Evolutionary conservation across 2,113 vertebrate genomes (phyloP).

Genomic region (Pampusana beccarii): DNA sequence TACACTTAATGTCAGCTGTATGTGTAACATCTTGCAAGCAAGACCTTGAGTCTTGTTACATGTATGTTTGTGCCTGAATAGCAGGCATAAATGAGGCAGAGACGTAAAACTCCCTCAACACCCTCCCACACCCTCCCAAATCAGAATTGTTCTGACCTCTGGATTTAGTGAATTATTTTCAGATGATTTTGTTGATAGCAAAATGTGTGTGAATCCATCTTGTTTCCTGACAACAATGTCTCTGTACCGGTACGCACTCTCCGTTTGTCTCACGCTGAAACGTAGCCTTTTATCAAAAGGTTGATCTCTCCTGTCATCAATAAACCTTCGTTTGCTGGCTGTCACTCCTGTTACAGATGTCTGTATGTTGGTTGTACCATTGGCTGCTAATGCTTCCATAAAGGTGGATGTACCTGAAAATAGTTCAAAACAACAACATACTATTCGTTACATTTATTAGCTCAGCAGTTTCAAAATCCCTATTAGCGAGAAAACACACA

Average conservation of each 20-base stretch:
- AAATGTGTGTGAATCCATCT: conserved; percentile 96
- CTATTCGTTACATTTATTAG: not conserved
- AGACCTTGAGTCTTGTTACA: not conserved
- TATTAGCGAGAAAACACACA: not conserved
- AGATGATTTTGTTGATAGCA: conserved; percentile 94
- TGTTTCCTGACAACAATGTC: conserved; percentile 98
- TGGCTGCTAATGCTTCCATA: conserved; percentile 85
- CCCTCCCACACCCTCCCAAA: not conserved
- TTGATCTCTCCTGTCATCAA: conserved; percentile 86
- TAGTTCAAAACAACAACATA: conserved; percentile 24
- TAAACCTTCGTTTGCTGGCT: conserved; percentile 84
- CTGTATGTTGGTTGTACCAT: conserved; percentile 81
- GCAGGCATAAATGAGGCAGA: not conserved
- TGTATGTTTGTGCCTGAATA: fast-evolving
- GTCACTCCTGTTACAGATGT: conserved; percentile 78
- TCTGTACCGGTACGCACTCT: conserved; percentile 95
- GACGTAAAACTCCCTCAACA: not conserved
- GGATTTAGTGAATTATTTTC: conserved; percentile 97
- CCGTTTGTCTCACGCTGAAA: conserved; percentile 94
- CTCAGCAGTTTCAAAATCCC: not conserved
- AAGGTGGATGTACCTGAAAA: conserved; percentile 81
- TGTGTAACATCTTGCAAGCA: not conserved
- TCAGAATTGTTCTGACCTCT: conserved; percentile 76
- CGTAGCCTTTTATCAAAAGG: conserved; percentile 93
- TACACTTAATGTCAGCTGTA: not conserved